Evolutionary conservation across 2,797 vertebrate species (phyloP).

Genomic region (Bucorvus abyssinicus): DNA sequence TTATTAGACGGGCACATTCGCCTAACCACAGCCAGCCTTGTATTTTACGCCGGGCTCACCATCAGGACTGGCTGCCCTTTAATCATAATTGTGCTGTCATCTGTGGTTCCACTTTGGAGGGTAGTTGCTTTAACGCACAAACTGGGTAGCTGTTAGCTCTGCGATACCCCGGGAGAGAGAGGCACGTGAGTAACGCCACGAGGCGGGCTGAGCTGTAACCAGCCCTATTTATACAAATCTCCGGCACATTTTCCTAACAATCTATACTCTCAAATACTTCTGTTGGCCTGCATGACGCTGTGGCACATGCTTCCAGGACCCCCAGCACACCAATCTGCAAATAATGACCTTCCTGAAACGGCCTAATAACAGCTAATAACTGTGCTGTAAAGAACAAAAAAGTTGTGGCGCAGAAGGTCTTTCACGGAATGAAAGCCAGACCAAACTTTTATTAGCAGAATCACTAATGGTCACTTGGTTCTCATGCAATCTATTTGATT

Average conservation of each 20-base stretch:
- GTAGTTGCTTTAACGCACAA: background rate
- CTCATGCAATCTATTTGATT: background rate
- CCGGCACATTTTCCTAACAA: background rate
- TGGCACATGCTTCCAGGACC: background rate
- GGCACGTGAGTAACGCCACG: background rate
- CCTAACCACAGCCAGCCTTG: background rate
- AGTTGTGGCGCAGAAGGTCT: background rate
- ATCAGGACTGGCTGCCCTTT: background rate
- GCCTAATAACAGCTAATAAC: background rate
- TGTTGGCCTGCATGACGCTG: background rate
- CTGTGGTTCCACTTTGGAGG: background rate
- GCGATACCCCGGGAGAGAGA: background rate
- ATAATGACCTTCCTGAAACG: background rate
- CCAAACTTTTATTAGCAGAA: background rate
- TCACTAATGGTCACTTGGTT: background rate
- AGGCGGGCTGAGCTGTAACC: background rate
- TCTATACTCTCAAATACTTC: background rate
- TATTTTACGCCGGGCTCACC: background rate
- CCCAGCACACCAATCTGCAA: background rate
- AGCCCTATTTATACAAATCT: background rate
- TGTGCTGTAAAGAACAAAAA: background rate
- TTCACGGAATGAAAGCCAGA: background rate
- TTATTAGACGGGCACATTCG: constrained; percentile 44
- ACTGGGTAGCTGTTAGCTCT: background rate
- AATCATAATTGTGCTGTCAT: constrained; percentile 41